Percentiles rank a stretch among this genome's conserved stretches.
Evolutionary conservation across 2,888 invertebrate genomes (phyloP).

Genomic region (Plemyria rubiginata): DNA sequence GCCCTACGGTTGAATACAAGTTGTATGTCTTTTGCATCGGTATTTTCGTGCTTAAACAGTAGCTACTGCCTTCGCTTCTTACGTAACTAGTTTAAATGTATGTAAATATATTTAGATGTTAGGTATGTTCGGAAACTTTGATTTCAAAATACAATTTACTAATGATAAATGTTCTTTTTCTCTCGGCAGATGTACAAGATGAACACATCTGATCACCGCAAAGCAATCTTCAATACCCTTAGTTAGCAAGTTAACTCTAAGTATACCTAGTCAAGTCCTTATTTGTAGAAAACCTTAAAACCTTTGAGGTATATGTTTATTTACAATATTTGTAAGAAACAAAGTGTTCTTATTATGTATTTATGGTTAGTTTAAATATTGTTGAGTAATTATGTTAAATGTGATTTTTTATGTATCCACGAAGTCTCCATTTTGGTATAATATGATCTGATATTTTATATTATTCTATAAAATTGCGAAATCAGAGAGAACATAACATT

Average conservation of each 20-base stretch:
- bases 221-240: constrained; percentile 60
- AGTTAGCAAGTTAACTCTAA: constrained; percentile 33
- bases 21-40: constrained; percentile 32
- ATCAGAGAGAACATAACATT: neutral
- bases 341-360: constrained; percentile 80
- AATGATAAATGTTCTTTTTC: constrained; percentile 82
- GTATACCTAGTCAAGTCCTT: constrained; percentile 28
- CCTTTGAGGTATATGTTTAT: constrained; percentile 50
- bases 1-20: constrained; percentile 15
- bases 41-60: constrained; percentile 38
- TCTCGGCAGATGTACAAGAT: constrained; percentile 89
- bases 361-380: constrained; percentile 57
- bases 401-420: neutral
- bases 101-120: neutral
- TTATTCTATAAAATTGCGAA: no score
- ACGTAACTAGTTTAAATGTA: constrained; percentile 24
- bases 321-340: constrained; percentile 67
- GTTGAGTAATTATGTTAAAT: constrained; percentile 26
- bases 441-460: no score
- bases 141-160: constrained; percentile 19
- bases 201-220: constrained; percentile 87
- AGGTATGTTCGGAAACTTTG: neutral
- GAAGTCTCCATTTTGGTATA: neutral
- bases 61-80: constrained; percentile 38
- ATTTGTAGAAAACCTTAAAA: constrained; percentile 30